Conservation (phyloP, 2,888 invertebrate genomes). For the Tyria jacobaeae region DNA sequence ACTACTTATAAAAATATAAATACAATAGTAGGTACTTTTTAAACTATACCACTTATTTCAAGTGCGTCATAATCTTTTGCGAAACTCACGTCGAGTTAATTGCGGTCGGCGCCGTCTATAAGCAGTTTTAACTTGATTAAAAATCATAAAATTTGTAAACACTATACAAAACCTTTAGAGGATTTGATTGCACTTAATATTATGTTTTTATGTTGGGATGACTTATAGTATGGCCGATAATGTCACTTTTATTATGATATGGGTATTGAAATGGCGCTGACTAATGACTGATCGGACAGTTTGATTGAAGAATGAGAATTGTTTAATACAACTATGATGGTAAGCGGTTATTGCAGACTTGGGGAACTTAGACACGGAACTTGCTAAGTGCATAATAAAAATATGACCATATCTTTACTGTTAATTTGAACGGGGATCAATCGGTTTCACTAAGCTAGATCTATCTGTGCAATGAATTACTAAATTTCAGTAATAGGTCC, state of each 20-base stretch:
- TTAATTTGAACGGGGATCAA: too few species aligned
- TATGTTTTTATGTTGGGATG: constrained; percentile 18
- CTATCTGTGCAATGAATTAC: too few species aligned
- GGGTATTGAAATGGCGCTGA: constrained; percentile 7
- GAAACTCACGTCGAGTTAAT: constrained; percentile 38
- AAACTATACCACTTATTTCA: constrained; percentile 15
- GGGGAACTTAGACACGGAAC: neutral
- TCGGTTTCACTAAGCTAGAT: too few species aligned
- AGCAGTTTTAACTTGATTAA: constrained; percentile 50
- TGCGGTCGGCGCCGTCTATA: constrained; percentile 45
- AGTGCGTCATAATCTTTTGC: constrained; percentile 32
- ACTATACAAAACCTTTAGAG: constrained; percentile 38
- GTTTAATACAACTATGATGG: too few species aligned
- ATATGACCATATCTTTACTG: too few species aligned
- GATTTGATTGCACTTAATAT: constrained; percentile 38
- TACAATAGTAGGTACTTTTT: constrained; percentile 12
- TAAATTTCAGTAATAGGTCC: too few species aligned
- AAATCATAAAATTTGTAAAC: constrained; percentile 53
- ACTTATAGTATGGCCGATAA: constrained; percentile 12
- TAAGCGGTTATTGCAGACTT: neutral
- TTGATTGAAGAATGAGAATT: neutral
- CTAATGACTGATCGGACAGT: neutral
- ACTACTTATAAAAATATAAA: too few species aligned
- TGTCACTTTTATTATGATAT: constrained; percentile 15
- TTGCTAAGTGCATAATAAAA: too few species aligned